Conservation (phyloP, 1,140 invertebrate genomes). For the Capitella teleta region DNA sequence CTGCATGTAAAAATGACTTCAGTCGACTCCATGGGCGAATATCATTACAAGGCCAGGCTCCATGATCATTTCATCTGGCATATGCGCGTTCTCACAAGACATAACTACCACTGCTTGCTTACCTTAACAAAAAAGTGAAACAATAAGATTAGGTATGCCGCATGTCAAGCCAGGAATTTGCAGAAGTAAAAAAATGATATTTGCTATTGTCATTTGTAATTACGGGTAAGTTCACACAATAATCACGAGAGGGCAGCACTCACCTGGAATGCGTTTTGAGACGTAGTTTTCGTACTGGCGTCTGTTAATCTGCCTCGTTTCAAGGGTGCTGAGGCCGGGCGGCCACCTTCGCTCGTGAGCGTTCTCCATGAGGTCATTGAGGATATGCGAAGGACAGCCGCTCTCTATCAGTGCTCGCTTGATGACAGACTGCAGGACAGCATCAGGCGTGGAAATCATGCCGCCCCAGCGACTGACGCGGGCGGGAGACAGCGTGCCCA, state of each 20-base stretch:
- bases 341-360: slow-evolving; percentile 93
- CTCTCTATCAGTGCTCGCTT: slow-evolving; percentile 79
- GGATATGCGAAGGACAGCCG: slow-evolving; percentile 73
- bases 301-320: slow-evolving; percentile 79
- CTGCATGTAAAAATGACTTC: no score
- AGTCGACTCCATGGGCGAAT: slow-evolving; percentile 94
- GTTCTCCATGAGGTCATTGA: slow-evolving; percentile 92
- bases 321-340: slow-evolving; percentile 75
- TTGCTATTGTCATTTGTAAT: neutral
- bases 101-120: slow-evolving; percentile 91
- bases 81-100: slow-evolving; percentile 85
- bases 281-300: slow-evolving; percentile 86
- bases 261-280: slow-evolving; percentile 73
- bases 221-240: neutral
- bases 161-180: neutral
- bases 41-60: slow-evolving; percentile 97
- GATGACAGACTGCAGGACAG: slow-evolving; percentile 68
- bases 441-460: slow-evolving; percentile 93
- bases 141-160: neutral
- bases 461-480: slow-evolving; percentile 90
- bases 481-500: slow-evolving; percentile 67
- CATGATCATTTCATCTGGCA: slow-evolving; percentile 88
- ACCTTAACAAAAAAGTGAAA: neutral
- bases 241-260: neutral
- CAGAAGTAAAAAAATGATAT: neutral